Evolutionary conservation across 2,797 vertebrate genomes (phyloP).

Genomic region (Okamejei kenojei): DNA sequence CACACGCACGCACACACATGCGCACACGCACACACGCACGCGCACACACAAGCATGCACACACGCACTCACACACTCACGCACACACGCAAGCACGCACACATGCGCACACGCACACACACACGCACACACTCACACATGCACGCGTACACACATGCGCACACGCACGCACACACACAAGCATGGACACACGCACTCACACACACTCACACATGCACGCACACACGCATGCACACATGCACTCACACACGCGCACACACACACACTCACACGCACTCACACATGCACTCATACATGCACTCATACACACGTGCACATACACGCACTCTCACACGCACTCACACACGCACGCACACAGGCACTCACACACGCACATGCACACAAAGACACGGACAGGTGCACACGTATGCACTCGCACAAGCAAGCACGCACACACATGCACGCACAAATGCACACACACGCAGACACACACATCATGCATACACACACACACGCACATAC

Average conservation of each 20-base stretch:
- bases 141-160: no score
- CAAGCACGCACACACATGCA: no score
- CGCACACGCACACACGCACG: not conserved
- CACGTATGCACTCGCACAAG: no score
- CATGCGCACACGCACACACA: no score
- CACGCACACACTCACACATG: no score
- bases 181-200: not conserved
- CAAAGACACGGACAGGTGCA: no score
- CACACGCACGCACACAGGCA: not conserved
- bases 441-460: no score
- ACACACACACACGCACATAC: no score
- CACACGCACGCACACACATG: not conserved
- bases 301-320: not conserved
- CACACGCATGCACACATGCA: not conserved
- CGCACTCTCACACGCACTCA: not conserved
- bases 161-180: no score
- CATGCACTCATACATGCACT: not conserved
- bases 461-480: no score
- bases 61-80: no score
- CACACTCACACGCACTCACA: not conserved
- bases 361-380: not conserved
- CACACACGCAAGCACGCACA: no score
- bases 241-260: not conserved
- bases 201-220: not conserved
- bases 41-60: not conserved